Evolutionary conservation across 1,140 invertebrate species (phyloP).

Genomic region (Heliconius nattereri): DNA sequence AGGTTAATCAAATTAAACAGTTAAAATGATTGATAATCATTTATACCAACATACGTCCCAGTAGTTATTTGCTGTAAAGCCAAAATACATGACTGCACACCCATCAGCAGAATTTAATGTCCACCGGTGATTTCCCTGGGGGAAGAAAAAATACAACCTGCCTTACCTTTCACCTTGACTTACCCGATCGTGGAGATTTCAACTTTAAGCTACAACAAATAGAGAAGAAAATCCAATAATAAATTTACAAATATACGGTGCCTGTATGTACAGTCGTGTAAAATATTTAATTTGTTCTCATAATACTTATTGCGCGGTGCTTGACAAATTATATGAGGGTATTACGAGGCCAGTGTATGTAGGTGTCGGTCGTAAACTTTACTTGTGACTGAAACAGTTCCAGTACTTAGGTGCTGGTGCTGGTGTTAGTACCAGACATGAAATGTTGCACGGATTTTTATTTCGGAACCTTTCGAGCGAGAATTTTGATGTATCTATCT

Average conservation of each 20-base stretch:
- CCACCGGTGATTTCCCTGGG: conserved; percentile 34
- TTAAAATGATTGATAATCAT: conserved; percentile 34
- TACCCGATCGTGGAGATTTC: neutral
- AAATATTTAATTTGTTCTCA: conserved; percentile 30
- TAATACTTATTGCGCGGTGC: conserved; percentile 25
- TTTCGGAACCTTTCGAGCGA: neutral
- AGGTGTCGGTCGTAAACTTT: neutral
- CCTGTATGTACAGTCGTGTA: conserved; percentile 17
- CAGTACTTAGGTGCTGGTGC: no score
- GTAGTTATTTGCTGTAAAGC: conserved; percentile 36
- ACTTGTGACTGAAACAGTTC: neutral
- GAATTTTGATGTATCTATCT: neutral
- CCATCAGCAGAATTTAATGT: conserved; percentile 36
- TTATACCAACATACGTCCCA: conserved; percentile 27
- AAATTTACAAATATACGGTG: neutral
- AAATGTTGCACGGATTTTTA: neutral
- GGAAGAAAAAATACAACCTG: conserved; percentile 22
- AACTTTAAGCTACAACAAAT: neutral
- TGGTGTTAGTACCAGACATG: neutral
- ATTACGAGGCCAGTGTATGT: conserved; percentile 19
- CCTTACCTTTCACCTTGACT: neutral
- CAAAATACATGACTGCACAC: conserved; percentile 29
- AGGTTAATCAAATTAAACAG: conserved; percentile 25
- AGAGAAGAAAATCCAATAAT: neutral
- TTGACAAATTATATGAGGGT: conserved; percentile 27